These are phyloP conservation scores for Silurus lanzhouensis DNA, from an alignment of 2,797 vertebrate species.

Conservation along the genomic window DNA sequence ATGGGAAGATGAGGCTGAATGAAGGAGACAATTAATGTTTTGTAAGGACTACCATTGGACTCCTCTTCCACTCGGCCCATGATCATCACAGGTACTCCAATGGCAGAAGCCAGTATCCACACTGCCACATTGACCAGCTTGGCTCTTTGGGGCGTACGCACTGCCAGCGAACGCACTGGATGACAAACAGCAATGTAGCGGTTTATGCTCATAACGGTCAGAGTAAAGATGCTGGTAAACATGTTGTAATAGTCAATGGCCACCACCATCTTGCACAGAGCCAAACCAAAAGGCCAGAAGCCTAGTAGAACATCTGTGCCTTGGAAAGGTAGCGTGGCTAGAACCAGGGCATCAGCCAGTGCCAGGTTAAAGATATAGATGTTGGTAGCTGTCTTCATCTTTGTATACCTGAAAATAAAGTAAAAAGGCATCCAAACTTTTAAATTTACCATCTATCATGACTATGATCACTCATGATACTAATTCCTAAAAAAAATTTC, in stretches of 20 bases:
- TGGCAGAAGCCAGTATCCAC: slow-evolving; percentile 82
- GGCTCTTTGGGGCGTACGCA: slow-evolving; percentile 83
- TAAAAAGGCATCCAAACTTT: slow-evolving; percentile 15
- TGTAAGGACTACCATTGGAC: slow-evolving; percentile 58
- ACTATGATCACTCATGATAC: not conserved
- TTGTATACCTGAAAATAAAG: slow-evolving; percentile 75
- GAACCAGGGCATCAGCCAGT: slow-evolving; percentile 80
- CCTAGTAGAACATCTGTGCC: slow-evolving; percentile 81
- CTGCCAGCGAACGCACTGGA: slow-evolving; percentile 83
- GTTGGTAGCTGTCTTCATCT: slow-evolving; percentile 89
- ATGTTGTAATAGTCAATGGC: slow-evolving; percentile 89
- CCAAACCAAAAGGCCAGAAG: slow-evolving; percentile 83
- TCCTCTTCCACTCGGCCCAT: slow-evolving; percentile 84
- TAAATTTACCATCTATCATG: not conserved
- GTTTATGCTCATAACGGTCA: slow-evolving; percentile 87
- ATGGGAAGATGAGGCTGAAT: slow-evolving; percentile 17
- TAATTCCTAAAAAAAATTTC: not conserved
- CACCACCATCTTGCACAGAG: slow-evolving; percentile 82
- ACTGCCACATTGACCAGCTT: slow-evolving; percentile 84
- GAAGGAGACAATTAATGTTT: slow-evolving; percentile 5
- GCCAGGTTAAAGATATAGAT: slow-evolving; percentile 88
- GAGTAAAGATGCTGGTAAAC: slow-evolving; percentile 87
- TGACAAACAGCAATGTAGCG: slow-evolving; percentile 87
- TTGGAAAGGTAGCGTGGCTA: slow-evolving; percentile 85
- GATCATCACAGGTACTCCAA: slow-evolving; percentile 82